A percentile compares a stretch with the other conserved stretches of the same genome.
Evolutionary conservation across 2,888 invertebrate genomes (phyloP).

Genomic region (Ophioninae sp.): DNA sequence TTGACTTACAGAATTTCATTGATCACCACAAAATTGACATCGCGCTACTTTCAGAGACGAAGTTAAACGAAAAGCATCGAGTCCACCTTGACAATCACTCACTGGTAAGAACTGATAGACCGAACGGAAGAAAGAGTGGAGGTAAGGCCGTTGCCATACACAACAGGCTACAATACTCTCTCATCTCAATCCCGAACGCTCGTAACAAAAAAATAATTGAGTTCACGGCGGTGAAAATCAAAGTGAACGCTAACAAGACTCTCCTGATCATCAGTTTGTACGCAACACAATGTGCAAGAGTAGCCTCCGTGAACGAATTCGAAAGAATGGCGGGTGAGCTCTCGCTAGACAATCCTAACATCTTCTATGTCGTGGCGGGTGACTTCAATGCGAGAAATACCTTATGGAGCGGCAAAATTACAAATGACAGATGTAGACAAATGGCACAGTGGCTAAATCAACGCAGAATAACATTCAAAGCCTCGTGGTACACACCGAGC

Average conservation of each 20-base stretch:
- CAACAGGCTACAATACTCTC: not conserved
- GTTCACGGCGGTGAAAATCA: slow-evolving; percentile 31
- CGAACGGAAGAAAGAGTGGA: not conserved
- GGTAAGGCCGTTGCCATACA: too few relatives aligned
- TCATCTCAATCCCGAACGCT: slow-evolving; percentile 7
- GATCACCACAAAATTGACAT: slow-evolving; percentile 18
- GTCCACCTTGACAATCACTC: slow-evolving; percentile 7
- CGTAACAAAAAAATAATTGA: slow-evolving; percentile 37
- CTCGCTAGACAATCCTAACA: not conserved
- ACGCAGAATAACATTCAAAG: slow-evolving; percentile 10
- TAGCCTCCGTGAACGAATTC: slow-evolving; percentile 29
- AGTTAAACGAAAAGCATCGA: slow-evolving; percentile 41
- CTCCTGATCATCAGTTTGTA: slow-evolving; percentile 36
- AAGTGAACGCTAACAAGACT: not conserved
- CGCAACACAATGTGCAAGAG: slow-evolving; percentile 24
- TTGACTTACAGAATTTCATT: slow-evolving; percentile 35
- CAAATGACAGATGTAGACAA: slow-evolving; percentile 35
- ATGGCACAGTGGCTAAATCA: slow-evolving; percentile 14
- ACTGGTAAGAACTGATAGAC: slow-evolving; percentile 36
- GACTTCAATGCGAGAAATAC: slow-evolving; percentile 44
- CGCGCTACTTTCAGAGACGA: slow-evolving; percentile 38
- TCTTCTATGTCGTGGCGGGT: slow-evolving; percentile 44
- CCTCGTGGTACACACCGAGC: slow-evolving; percentile 14
- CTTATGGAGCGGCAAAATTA: slow-evolving; percentile 22
- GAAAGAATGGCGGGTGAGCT: slow-evolving; percentile 15